These are phyloP conservation scores for Falco concolor DNA, from an alignment of 2,797 vertebrate species.

Conservation along the genomic window DNA sequence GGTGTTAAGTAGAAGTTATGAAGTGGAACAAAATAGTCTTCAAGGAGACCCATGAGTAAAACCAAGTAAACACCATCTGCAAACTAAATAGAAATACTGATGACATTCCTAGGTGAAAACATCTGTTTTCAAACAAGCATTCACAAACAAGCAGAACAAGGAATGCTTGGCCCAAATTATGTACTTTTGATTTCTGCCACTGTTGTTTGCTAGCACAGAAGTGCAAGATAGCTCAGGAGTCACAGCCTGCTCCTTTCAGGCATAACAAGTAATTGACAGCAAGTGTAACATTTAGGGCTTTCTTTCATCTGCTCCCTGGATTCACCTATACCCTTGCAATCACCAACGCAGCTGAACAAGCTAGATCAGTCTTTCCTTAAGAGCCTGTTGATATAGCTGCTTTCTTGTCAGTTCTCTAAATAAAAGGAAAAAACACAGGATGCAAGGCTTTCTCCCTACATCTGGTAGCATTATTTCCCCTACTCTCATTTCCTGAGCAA, in stretches of 20 bases:
- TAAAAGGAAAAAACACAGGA: not conserved
- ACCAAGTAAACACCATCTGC: conserved; percentile 97
- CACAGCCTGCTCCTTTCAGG: not conserved
- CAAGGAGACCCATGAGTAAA: conserved; percentile 94
- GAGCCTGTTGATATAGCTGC: not conserved
- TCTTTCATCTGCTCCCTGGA: not conserved
- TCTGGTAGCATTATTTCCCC: not conserved
- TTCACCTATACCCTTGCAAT: not conserved
- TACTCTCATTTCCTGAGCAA: not conserved
- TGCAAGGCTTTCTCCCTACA: not conserved
- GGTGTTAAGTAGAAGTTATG: conserved; percentile 96
- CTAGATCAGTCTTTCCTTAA: not conserved
- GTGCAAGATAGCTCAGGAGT: not conserved
- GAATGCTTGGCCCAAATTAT: not conserved
- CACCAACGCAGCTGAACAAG: not conserved
- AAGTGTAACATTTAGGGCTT: not conserved
- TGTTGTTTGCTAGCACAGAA: not conserved
- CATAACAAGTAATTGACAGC: not conserved
- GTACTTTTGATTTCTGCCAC: not conserved
- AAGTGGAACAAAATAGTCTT: conserved; percentile 94
- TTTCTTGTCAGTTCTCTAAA: not conserved
- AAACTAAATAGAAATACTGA: conserved; percentile 78
- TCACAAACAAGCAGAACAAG: not conserved
- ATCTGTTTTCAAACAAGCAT: not conserved
- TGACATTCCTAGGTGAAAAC: not conserved